Conservation (phyloP, 2,113 vertebrate genomes). For the Nycticorax nycticorax region DNA sequence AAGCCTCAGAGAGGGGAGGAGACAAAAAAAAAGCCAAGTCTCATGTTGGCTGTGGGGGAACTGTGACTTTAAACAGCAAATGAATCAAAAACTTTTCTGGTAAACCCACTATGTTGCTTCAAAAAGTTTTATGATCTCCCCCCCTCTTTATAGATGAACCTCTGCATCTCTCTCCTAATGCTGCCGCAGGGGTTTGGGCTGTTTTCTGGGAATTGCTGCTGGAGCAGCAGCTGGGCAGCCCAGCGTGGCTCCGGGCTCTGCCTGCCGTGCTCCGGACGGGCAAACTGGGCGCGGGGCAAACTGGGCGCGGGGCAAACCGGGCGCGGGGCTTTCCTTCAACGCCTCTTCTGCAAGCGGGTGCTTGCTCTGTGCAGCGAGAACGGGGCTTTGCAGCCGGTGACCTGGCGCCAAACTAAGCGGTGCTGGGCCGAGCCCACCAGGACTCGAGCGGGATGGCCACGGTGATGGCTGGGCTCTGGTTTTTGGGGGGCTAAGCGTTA, state of each 20-base stretch:
- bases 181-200: neutral
- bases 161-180: rapidly evolving
- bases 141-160: neutral
- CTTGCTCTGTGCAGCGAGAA: neutral
- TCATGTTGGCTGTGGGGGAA: neutral
- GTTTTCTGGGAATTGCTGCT: neutral
- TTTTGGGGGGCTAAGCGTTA: rapidly evolving
- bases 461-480: neutral
- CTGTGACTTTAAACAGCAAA: neutral
- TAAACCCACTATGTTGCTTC: neutral
- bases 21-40: neutral
- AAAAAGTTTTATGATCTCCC: neutral
- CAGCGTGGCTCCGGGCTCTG: neutral
- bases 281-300: neutral
- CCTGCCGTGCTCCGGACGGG: neutral
- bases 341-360: neutral
- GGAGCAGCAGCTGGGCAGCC: neutral
- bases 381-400: neutral
- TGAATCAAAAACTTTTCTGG: neutral
- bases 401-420: neutral
- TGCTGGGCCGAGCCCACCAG: neutral
- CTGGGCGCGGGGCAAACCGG: neutral
- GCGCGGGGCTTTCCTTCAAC: neutral
- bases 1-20: neutral
- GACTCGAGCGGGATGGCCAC: rapidly evolving